Evolutionary conservation across 92 coral and sea anemone genomes (phyloP), one percentile per base, ranked within the genome.

Genomic region (Paragorgia papillata): DNA sequence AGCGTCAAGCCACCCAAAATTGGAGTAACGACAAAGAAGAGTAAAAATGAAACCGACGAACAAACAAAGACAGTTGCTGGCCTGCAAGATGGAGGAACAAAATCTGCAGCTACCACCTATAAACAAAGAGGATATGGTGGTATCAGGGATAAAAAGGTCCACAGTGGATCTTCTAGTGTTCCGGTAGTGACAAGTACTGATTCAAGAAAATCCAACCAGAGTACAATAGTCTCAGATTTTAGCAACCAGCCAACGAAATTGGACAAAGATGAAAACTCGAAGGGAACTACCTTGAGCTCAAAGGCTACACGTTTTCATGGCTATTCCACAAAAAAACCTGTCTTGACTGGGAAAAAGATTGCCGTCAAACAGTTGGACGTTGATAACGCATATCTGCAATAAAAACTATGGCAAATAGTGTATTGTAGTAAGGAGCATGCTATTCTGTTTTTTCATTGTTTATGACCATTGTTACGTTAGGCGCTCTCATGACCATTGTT

Each of bases 301-400:
- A 71, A 71, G 29, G 78, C 78, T 29, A 71, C 49, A 7, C 78
- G 64, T 32, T 71, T 71, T 34, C 30, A 18, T 39, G n/a, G 49
- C 24, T 63, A 33, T 63, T 63, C 41, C 48, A 10, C 70, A 1
- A 33, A 31, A 39, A 31, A 34, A 34, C 41, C 46, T 18, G 48
- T 63, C 18, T 50, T 53, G 32, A 70, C 48, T 17, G 77, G 77
- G 32, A 30, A 71, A 19, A 71, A 55, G 64, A 71, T 71, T 26
- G 53, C 78, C 4, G 78, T 71, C 15, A 53, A 71, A 54, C 78
- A 71, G n/a, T 25, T 71, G n/a, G 78, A 71, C 54, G 64, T 29
- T 3, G 43, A 51, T 54, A 55, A 54, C 19, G 63, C 54, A 22
- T 71, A 71, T 32, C 54, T 70, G 35, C 77, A 70, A 51, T 70